Conservation (phyloP, 2,888 invertebrate species). For the Azorinus chamasolen region DNA sequence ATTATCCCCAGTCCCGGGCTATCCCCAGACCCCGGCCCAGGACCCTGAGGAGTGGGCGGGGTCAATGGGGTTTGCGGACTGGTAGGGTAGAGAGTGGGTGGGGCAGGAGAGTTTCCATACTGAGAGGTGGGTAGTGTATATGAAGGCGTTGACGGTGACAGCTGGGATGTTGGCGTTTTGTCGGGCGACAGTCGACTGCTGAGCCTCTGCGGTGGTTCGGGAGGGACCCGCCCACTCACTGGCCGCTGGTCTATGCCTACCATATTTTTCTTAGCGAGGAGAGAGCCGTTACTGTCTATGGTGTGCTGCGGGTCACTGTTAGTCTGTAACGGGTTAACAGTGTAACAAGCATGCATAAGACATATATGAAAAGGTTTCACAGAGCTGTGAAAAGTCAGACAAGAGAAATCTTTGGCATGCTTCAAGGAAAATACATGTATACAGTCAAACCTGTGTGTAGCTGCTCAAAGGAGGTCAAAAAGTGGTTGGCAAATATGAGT, state of each 20-base stretch:
- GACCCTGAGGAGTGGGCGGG: conserved; percentile 66
- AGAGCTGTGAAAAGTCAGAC: too few species aligned
- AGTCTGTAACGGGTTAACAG: conserved; percentile 46
- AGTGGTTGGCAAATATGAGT: too few species aligned
- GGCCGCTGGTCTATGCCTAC: conserved; percentile 7
- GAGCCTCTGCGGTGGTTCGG: conserved; percentile 50
- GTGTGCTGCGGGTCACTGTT: conserved; percentile 42
- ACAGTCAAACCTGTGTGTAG: too few species aligned
- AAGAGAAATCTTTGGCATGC: neutral
- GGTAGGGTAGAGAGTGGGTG: conserved; percentile 55
- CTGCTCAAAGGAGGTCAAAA: too few species aligned
- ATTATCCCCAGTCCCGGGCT: conserved; percentile 29
- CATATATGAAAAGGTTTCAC: neutral
- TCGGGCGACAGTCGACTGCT: conserved; percentile 52
- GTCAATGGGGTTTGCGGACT: conserved; percentile 65
- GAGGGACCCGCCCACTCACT: conserved; percentile 26
- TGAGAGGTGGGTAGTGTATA: conserved; percentile 24
- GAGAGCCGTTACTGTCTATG: conserved; percentile 38
- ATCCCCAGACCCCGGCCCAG: conserved; percentile 50
- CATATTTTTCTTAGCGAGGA: neutral
- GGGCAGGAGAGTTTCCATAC: conserved; percentile 40
- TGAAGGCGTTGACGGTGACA: conserved; percentile 24
- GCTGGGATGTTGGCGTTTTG: conserved; percentile 10
- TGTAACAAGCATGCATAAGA: conserved; percentile 1
- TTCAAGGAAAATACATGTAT: too few species aligned